Evolutionary conservation across 2,888 invertebrate species (phyloP).

Genomic region (Eueremaeus valkanovi): DNA sequence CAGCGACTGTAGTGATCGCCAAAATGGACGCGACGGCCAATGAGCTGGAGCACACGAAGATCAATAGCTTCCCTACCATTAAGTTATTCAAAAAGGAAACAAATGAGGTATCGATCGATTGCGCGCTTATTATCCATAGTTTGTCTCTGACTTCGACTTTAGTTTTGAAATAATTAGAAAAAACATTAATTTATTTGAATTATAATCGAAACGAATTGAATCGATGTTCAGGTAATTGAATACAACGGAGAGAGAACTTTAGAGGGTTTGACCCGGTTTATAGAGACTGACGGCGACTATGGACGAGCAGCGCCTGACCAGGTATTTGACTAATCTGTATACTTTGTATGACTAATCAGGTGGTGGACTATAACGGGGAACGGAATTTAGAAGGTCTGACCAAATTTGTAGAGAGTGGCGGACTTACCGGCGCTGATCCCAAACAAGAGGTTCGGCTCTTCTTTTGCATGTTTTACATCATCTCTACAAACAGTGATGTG

Average conservation of each 20-base stretch:
- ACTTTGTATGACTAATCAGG: constrained; percentile 59
- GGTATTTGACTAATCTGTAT: constrained; percentile 10
- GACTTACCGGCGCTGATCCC: constrained; percentile 67
- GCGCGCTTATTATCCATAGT: too few species aligned
- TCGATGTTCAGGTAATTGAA: constrained; percentile 62
- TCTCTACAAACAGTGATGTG: constrained; percentile 12
- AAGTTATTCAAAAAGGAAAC: constrained; percentile 88
- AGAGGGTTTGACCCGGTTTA: constrained; percentile 85
- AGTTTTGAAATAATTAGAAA: too few species aligned
- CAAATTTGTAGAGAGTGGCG: constrained; percentile 89
- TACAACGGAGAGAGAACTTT: constrained; percentile 94
- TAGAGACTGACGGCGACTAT: constrained; percentile 82
- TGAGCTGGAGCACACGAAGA: constrained; percentile 92
- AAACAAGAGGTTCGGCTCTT: constrained; percentile 57
- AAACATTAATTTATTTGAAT: too few species aligned
- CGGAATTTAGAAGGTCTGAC: constrained; percentile 86
- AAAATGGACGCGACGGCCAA: constrained; percentile 99
- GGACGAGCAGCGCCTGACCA: constrained; percentile 64
- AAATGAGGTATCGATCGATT: constrained; percentile 64
- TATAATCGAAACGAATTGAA: not conserved
- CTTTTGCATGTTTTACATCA: constrained; percentile 1
- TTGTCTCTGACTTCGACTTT: not conserved
- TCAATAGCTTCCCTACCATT: constrained; percentile 90
- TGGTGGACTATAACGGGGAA: constrained; percentile 90
- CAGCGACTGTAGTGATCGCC: constrained; percentile 76